Base-by-base conservation (phyloP, 2,113 vertebrate species). In the Lepisosteus osseus region DNA sequence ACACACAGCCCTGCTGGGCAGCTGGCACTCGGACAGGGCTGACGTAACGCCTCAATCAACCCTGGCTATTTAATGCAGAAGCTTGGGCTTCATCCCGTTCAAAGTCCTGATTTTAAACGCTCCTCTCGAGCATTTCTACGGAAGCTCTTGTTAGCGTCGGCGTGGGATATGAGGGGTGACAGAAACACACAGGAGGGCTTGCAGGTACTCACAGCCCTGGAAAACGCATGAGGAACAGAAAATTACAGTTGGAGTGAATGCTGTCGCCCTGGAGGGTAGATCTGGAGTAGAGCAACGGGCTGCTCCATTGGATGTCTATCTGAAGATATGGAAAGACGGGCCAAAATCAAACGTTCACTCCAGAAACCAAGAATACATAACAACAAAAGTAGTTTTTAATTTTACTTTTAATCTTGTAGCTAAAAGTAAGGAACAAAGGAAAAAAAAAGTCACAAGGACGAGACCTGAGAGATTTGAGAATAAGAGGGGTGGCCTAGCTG, bases 21-120 rank as follows among this genome's bases (percentile, higher is more conserved):
- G 13, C 14, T 51, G 75, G 71, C 73, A 69, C 69, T 65, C 57
- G 54, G 69, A 72, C 3, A n/a, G 4, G 61, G 40, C 45, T 2
- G 56, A 29, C 59, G 68, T 65, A 79, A 80, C 81, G 29, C 65
- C 14, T 77, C 72, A 61, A 75, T 65, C 61, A 47, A 76, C 71
- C 67, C 74, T 64, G 69, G 65, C 44, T 68, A 71, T 62, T n/a
- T 11, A 43, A 54, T 12, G 55, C 29, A 3, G 11, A 6, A 54
- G 15, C 7, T 1, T 15, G 5, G 47, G 5, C 7, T 2, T 45
- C 14, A 6, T n/a, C 45, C 5, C n/a, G 4, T 41, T 9, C 2
- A 12, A 54, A 6, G 17, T 3, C 29, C 47, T 6, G 5, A n/a
- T 13, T 44, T 41, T 11, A 17, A 68, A n/a, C 3, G 7, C 29